Evolutionary conservation across 2,888 invertebrate species (phyloP), one percentile per base, ranked within the genome.

Genomic region (Bellardia bayeri): DNA sequence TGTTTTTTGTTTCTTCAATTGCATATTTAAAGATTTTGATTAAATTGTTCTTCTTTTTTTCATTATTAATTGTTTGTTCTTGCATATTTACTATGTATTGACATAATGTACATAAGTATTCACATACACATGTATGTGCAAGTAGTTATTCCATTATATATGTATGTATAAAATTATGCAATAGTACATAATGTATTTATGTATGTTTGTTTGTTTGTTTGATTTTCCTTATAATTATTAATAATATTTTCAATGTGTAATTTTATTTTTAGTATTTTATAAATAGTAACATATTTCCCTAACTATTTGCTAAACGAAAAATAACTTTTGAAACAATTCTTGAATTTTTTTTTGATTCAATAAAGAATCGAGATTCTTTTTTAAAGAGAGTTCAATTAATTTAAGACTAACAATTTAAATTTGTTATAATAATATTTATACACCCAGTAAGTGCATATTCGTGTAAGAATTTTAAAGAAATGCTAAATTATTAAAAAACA

Each of bases 231-330:
- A 45, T 71, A 69, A 33, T 69, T 69, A 64, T 30, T 37, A 8
- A 11, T 61, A 66, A 56, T 87, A 66, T 64, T 80, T 51, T 85
- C n/a, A 81, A 78, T 87, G 80, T 82, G 66, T 83, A 40, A 63
- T 51, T 72, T 79, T 58, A 74, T 75, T 58, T 84, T 68, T 71
- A 63, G 49, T 86, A 63, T 58, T 82, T 80, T 84, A 79, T 86
- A 88, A 81, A 85, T 81, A 85, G 85, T 88, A 88, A 89, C 89
- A 89, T 82, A 89, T 89, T 89, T 89, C 84, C 87, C 88, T 89
- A 89, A 86, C 88, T 88, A 87, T 87, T 88, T 86, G 75, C 85
- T 86, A 89, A 89, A 87, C 56, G 45, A 78, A 76, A 82, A 79
- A 66, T 81, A 81, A 71, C 75, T 74, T 8, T 76, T 56, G 16